Base-by-base conservation (phyloP, 2,113 vertebrate genomes). In the Sinocyclocheilus anophthalmus region DNA sequence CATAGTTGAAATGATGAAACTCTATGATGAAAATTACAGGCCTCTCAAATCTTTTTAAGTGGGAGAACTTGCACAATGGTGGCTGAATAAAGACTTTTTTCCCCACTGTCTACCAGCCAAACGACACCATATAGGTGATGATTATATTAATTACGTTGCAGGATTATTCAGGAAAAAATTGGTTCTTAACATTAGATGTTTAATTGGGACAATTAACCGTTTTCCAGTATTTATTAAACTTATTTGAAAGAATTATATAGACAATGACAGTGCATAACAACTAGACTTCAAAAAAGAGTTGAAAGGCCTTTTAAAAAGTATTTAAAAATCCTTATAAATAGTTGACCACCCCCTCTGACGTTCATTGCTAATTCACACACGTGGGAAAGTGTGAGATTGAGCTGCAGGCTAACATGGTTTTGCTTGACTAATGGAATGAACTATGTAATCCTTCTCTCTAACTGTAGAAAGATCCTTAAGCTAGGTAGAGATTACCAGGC, bases 391-490 rank as follows among this genome's bases (percentile, higher is more conserved):
- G 76, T 3, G 26, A 50, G 50, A 70, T 53, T 86, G 65, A 55
- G 79, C 37, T 83, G 45, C 45, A 12, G 4, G 18, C 18, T 37
- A 42, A 42, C 69, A 42, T 70, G 11, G 69, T 72, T 72, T 42
- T 72, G 69, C 33, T 12, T 48, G 48, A 20, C 75, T 77, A 90
- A 90, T 90, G 83, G 86, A 89, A 91, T 87, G 84, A 65, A 85
- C 83, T 83, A 37, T 81, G 53, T 84, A 65, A 70, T 87, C 77
- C 79, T 84, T 85, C 86, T 84, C 82, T 72, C 63, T 55, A 57
- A 77, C 79, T 85, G 42, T 67, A 81, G 78, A 89, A 90, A 88
- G 42, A 90, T 75, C 77, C 88, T 88, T 90, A 87, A 87, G 87
- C 81, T 82, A 79, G 75, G 88, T 88, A 57, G 88, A 85, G 88